Evolutionary conservation across 2,113 vertebrate species (phyloP), one percentile per base, ranked within the genome.

Genomic region (Melanostigma gelatinosum): DNA sequence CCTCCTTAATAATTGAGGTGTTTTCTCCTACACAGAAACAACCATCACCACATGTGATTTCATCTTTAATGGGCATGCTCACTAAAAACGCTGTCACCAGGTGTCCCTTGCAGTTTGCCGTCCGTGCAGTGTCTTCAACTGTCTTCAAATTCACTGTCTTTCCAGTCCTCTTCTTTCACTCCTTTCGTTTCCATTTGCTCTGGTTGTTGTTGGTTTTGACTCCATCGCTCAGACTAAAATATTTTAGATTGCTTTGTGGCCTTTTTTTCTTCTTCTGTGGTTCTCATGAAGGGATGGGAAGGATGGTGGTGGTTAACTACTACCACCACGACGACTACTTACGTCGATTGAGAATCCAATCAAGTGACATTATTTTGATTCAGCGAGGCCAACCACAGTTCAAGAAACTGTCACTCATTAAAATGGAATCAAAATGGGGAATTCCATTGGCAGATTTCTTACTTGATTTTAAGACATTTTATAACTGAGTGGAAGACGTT

Each of bases 1-100:
- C 72, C 63, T 90, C 73, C 57, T 77, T 77, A 92, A 87, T 93
- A 93, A 92, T 87, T 62, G 63, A 87, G 79, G n/a, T 84, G 79
- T 88, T 93, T 92, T 93, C 88, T 94, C 86, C 84, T 70, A 87
- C 86, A 93, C 91, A 93, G 92, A 94, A 88, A 80, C 86, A 88
- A 84, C 79, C 85, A 87, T 92, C 88, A 90, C 79, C 88, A 86
- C 86, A 77, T 90, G 86, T 91, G 82, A 86, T 89, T 71, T 75
- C 89, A 89, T 94, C 85, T 87, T 80, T 90, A 80, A 84, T 90
- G 72, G 83, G 91, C 93, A 93, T 93, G 93, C 84, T 92, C 92
- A 92, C 85, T 82, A 85, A 79, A 85, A 85, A 79, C 70, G 83
- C 87, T 87, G 84, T 89, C 82, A 87, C 85, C 81, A 76, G 90